Evolutionary conservation across 2,888 invertebrate species (phyloP), one percentile per base, ranked within the genome.

Genomic region (Epistrophe eligans): DNA sequence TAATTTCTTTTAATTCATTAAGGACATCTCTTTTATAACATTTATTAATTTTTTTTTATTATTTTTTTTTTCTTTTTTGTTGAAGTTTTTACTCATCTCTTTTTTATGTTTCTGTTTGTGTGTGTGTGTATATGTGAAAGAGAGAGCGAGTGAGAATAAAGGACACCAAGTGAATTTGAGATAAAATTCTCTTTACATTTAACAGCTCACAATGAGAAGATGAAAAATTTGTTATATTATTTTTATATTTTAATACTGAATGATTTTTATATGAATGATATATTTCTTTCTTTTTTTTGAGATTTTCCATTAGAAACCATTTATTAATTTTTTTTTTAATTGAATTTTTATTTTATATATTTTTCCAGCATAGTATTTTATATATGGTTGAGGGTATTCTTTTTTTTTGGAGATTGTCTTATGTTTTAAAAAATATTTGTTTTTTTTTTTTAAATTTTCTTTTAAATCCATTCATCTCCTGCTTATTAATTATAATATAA

Each of bases 351-450:
- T 77, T 58, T 64, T 40, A 58, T 70, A 35, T 35, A 8, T 35
- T 35, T 89, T 89, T 79, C 52, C 70, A 70, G 55, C 70, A 70
- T 70, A 10, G 24, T 52, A 19, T 71, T 52, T 48, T 50, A 0
- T 24, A 13, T 64, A n/a, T 73, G 8, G 77, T 77, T 73, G 38
- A 77, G 77, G 77, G 70, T 66, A 72, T 60, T 72, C 72, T 45
- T 52, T 76, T 66, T 80, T 52, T 40, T 15, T 58, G 89, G 91
- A 90, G 91, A 91, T 91, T 91, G 91, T 91, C 91, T 89, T 90
- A 79, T 67, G 24, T 66, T 64, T 77, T 87, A 38, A 74, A 85
- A 32, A 62, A 35, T 70, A 19, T 48, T 66, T 72, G 3, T 70
- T 48, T 11, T 50, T 24, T 24, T 24, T 24, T 24, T 24, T 24